Conservation (phyloP, 2,888 invertebrate genomes). For the Pollenia labialis region DNA sequence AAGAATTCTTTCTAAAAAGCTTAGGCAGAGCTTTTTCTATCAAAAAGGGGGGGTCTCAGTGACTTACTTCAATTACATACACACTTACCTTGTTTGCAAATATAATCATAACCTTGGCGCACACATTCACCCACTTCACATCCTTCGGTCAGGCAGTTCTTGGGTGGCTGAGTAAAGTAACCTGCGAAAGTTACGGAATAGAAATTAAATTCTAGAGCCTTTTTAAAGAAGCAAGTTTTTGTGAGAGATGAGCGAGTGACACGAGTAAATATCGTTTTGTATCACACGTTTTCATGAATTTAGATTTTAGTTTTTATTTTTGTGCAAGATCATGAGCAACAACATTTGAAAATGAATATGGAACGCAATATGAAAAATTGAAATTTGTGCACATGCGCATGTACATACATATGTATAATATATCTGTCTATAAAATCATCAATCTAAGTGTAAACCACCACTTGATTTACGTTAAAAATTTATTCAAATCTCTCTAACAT, state of each 20-base stretch:
- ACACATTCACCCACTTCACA: slow-evolving; percentile 94
- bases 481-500: slow-evolving; percentile 26
- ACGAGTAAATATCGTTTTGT: slow-evolving; percentile 48
- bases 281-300: slow-evolving; percentile 32
- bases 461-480: background rate
- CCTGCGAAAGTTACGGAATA: slow-evolving; percentile 73
- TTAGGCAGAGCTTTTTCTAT: slow-evolving; percentile 50
- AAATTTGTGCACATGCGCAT: slow-evolving; percentile 35
- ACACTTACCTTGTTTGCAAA: slow-evolving; percentile 85
- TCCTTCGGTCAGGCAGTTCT: slow-evolving; percentile 93
- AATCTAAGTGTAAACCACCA: background rate
- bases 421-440: background rate
- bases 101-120: slow-evolving; percentile 92
- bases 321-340: slow-evolving; percentile 63
- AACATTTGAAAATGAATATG: slow-evolving; percentile 25
- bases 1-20: slow-evolving; percentile 62
- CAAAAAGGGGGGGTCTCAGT: background rate
- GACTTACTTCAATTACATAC: slow-evolving; percentile 12
- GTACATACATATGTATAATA: background rate
- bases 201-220: slow-evolving; percentile 2
- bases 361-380: background rate
- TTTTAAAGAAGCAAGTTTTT: background rate
- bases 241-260: slow-evolving; percentile 51
- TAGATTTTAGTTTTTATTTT: background rate
- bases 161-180: slow-evolving; percentile 82